Percentiles rank a stretch among this genome's conserved stretches.
Evolutionary conservation across 2,888 invertebrate genomes (phyloP).

Genomic region (Chymomyza amoena): DNA sequence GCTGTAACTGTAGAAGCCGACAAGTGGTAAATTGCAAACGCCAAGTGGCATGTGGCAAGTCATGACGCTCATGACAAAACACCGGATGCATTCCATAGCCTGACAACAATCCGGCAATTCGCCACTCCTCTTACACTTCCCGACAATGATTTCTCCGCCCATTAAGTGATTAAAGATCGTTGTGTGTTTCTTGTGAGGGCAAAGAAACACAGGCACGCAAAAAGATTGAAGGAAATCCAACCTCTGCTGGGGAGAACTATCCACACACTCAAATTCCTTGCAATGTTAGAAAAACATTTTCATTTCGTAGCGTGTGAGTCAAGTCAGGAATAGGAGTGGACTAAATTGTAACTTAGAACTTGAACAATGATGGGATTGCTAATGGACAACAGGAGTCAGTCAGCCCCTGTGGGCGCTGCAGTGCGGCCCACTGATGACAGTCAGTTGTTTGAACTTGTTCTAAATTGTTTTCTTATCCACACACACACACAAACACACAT

Average conservation of each 20-base stretch:
- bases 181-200: neutral
- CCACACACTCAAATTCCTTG: neutral
- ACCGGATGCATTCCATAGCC: slow-evolving; percentile 32
- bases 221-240: neutral
- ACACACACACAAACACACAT: neutral
- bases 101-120: neutral
- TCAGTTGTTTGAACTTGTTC: slow-evolving; percentile 71
- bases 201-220: neutral
- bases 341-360: neutral
- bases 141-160: too few species aligned
- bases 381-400: neutral
- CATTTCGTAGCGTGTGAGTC: slow-evolving; percentile 48
- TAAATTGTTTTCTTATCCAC: slow-evolving; percentile 69
- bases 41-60: slow-evolving; percentile 29
- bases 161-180: slow-evolving; percentile 51
- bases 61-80: slow-evolving; percentile 49
- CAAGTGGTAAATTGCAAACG: neutral
- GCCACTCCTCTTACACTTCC: too few species aligned
- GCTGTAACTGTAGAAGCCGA: too few species aligned
- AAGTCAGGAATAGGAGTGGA: neutral
- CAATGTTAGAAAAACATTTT: slow-evolving; percentile 61
- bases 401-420: too few species aligned
- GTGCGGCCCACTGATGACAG: slow-evolving; percentile 35
- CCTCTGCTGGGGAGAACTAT: too few species aligned
- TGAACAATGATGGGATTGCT: neutral